phyloP scores from a whole-genome alignment of 2,888 invertebrate genomes.

The Nemotelus pantherinus region DNA sequence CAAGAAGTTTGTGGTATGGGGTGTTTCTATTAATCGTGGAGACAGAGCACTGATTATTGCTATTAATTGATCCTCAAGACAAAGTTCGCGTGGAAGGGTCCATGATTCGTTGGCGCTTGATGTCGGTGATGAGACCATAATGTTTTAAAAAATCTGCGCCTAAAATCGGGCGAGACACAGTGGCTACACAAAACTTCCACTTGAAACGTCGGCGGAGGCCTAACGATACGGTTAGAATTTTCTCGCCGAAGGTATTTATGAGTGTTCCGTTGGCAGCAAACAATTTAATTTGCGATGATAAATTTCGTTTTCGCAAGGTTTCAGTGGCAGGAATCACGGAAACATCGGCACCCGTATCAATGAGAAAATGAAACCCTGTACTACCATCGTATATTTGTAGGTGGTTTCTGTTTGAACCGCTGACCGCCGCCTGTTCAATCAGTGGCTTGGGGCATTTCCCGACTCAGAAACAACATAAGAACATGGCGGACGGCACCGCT shows the following conservation, averaged over 20 bases:
- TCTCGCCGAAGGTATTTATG: slow-evolving; percentile 38
- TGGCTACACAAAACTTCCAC: slow-evolving; percentile 47
- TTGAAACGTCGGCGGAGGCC: slow-evolving; percentile 45
- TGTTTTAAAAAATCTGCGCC: slow-evolving; percentile 46
- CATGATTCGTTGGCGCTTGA: slow-evolving; percentile 24
- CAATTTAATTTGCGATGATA: background rate
- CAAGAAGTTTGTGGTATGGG: too few species aligned
- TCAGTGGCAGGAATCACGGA: background rate
- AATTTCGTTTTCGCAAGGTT: background rate
- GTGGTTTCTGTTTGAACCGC: background rate
- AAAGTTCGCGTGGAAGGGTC: background rate
- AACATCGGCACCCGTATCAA: slow-evolving; percentile 34
- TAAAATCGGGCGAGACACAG: slow-evolving; percentile 45
- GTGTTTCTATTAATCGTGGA: too few species aligned
- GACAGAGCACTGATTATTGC: too few species aligned
- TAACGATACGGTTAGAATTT: slow-evolving; percentile 30
- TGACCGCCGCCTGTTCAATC: slow-evolving; percentile 1
- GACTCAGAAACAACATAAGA: too few species aligned
- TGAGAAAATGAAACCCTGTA: slow-evolving; percentile 12
- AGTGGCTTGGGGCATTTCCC: too few species aligned
- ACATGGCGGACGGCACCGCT: background rate
- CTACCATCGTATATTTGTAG: background rate
- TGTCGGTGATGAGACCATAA: slow-evolving; percentile 44
- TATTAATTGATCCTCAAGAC: slow-evolving; percentile 45
- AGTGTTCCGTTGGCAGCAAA: slow-evolving; percentile 15